Evolutionary conservation across 2,797 vertebrate genomes (phyloP).

Genomic region (Astyanax mexicanus): DNA sequence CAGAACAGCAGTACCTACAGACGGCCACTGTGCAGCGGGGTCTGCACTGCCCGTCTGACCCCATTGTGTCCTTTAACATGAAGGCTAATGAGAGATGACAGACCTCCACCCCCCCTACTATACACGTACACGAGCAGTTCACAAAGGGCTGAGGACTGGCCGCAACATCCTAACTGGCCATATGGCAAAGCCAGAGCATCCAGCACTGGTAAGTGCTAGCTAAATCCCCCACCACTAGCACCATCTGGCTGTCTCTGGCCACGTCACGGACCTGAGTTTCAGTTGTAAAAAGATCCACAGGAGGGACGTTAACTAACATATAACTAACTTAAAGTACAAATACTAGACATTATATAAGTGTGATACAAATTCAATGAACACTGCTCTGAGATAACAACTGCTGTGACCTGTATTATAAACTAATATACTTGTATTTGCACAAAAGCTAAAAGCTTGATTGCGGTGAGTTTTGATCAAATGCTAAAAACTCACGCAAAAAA

Average conservation of each 20-base stretch:
- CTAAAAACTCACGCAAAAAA: neutral
- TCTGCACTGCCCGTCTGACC: slow-evolving; percentile 42
- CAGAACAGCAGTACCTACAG: slow-evolving; percentile 40
- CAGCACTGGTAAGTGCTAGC: slow-evolving; percentile 25
- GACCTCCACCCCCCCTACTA: slow-evolving; percentile 13
- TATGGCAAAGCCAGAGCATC: slow-evolving; percentile 72
- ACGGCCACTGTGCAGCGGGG: slow-evolving; percentile 24
- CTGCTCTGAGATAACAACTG: neutral
- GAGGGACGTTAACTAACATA: neutral
- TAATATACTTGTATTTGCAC: neutral
- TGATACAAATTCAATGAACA: too few relatives aligned
- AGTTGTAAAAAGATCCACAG: slow-evolving; percentile 16
- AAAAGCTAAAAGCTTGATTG: neutral
- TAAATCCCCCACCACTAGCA: slow-evolving; percentile 52
- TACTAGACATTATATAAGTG: too few relatives aligned
- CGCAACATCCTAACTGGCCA: slow-evolving; percentile 60
- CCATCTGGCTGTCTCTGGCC: slow-evolving; percentile 69
- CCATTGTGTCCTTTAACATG: slow-evolving; percentile 42
- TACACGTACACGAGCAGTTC: slow-evolving; percentile 10
- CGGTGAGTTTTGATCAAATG: too few relatives aligned
- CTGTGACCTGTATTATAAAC: neutral
- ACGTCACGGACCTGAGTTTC: slow-evolving; percentile 38
- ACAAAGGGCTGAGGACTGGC: slow-evolving; percentile 21
- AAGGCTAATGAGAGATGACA: slow-evolving; percentile 53
- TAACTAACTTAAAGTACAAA: too few relatives aligned